Conservation (phyloP, 2,797 vertebrate species). For the Crenuchus spilurus region DNA sequence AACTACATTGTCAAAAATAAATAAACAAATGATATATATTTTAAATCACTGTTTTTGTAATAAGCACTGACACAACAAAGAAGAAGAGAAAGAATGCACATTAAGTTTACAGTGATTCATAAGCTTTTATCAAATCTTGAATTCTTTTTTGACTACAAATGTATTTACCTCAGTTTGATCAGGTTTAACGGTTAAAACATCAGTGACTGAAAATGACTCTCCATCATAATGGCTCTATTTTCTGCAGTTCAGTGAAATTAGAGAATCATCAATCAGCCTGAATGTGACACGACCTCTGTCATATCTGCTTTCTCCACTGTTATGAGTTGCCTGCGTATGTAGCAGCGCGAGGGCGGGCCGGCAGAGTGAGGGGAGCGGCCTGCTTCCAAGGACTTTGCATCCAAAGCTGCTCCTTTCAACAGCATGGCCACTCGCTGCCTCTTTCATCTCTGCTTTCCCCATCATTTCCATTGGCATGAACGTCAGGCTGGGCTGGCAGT, state of each 20-base stretch:
- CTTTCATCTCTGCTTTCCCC: constrained; percentile 39
- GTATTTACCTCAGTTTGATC: no score
- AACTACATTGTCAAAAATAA: no score
- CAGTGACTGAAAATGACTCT: no score
- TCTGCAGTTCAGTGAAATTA: not conserved
- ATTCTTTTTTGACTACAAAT: no score
- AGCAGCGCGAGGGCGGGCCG: not conserved
- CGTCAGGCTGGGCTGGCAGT: constrained; percentile 9
- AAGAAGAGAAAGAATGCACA: no score
- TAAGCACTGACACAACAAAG: no score
- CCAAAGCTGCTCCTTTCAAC: constrained; percentile 23
- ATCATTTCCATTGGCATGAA: constrained; percentile 42
- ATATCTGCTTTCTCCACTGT: not conserved
- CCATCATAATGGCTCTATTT: no score
- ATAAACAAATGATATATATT: no score
- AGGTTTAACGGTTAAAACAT: no score
- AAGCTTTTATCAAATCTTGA: no score
- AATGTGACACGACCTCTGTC: not conserved
- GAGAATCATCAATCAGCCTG: not conserved
- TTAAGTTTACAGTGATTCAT: no score
- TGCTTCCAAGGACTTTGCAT: not conserved
- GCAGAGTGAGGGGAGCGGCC: not conserved
- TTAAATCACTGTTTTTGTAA: no score
- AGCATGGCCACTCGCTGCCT: constrained; percentile 26
- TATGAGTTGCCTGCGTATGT: not conserved